Conservation (phyloP, 2,113 vertebrate genomes). For the Aegypius monachus region DNA sequence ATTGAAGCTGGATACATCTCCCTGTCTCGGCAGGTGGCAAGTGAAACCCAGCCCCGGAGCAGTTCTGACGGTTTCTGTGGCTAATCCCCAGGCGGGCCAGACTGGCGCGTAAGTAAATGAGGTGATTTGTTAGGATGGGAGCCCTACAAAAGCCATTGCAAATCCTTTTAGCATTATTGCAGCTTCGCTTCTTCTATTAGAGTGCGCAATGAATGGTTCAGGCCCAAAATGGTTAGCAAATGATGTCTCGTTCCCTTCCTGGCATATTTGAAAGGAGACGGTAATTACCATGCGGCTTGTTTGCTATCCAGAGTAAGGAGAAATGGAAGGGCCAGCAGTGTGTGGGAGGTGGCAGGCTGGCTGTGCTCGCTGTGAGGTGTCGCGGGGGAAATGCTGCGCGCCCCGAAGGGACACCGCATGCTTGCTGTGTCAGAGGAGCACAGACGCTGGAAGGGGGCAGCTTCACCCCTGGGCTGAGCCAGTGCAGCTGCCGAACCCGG, state of each 20-base stretch:
- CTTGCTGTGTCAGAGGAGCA: fast-evolving
- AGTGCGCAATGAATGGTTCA: background rate
- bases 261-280: background rate
- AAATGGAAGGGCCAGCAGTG: background rate
- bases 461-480: background rate
- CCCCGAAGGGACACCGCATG: fast-evolving
- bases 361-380: background rate
- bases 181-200: background rate
- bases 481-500: background rate
- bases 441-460: background rate
- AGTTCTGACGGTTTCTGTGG: constrained; percentile 72
- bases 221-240: background rate
- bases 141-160: background rate
- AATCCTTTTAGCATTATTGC: background rate
- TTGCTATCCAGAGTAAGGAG: background rate
- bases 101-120: constrained; percentile 55
- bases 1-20: background rate
- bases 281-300: fast-evolving
- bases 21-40: constrained; percentile 59
- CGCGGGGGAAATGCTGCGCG: fast-evolving
- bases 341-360: background rate
- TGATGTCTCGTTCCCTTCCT: background rate
- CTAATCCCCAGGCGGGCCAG: constrained; percentile 61
- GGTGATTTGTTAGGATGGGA: background rate
- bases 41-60: constrained; percentile 59